Base-by-base conservation (phyloP, 1,140 invertebrate genomes). In the Coenobita brevimanus region DNA sequence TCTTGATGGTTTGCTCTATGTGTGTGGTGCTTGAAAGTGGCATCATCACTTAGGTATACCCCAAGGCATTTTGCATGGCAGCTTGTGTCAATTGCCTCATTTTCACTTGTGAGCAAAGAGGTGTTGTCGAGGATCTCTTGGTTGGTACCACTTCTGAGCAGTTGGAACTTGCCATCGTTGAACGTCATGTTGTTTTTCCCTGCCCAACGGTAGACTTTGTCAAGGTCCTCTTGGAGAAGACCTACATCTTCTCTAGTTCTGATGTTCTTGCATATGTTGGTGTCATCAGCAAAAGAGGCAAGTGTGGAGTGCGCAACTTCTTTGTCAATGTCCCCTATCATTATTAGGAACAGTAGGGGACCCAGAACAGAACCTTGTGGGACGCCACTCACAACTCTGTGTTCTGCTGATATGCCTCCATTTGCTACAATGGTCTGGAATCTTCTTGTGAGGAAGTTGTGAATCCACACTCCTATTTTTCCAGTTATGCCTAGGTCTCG, bases 301-400 rank as follows among this genome's bases (percentile, higher is more conserved):
- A 57, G n/a, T n/a, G 54, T 57, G 10, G 54, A 57, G n/a, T 57
- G 54, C n/a, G n/a, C 10, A 10, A 57, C 54, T 10, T n/a, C 10
- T 10, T n/a, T 57, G n/a, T 10, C 69, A 36, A 73, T 73, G 50
- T 73, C 69, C 10, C n/a, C 24, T 10, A 73, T 73, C 10, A 73
- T 13, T 36, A 73, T 73, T n/a, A 73, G 24, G 69, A 73, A 73
- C 69, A 73, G 50, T 30, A 73, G 10, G 69, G 69, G 69, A 73
- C 69, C 69, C n/a, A 73, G 24, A 30, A 73, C 69, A 13, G 30
- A 13, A 13, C 30, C 69, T 73, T 73, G 69, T 10, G 69, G 69
- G 30, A 73, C 69, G 21, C 69, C 69, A 73, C 69, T 73, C 10
- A 36, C n/a, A 73, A 73, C n/a, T 73, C 10, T 13, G 50, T 36